phyloP scores from a whole-genome alignment of 2,797 vertebrate genomes.

The Enteromius anoplus region DNA sequence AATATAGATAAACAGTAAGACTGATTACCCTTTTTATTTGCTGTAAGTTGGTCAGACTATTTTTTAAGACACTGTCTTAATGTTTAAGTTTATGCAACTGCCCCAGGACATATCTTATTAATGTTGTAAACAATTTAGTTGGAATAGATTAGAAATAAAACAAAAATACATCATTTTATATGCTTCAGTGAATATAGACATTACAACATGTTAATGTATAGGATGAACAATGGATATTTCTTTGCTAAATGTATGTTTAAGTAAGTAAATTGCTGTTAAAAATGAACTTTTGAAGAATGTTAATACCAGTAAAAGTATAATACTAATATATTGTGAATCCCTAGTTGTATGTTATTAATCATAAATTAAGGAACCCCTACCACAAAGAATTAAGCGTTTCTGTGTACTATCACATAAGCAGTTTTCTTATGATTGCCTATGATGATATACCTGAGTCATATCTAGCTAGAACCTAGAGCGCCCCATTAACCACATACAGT shows the following conservation, averaged over 20 bases:
- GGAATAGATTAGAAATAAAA: neutral
- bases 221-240: neutral
- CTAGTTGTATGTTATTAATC: neutral
- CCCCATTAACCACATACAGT: neutral
- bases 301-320: neutral
- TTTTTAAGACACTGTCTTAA: neutral
- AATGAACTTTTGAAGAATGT: neutral
- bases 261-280: neutral
- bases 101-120: neutral
- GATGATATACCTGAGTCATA: neutral
- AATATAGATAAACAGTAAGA: neutral
- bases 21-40: neutral
- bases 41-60: neutral
- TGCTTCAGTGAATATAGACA: neutral
- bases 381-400: neutral
- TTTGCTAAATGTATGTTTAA: neutral
- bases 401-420: neutral
- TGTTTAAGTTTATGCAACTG: neutral
- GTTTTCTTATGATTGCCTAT: neutral
- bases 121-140: neutral
- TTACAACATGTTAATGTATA: neutral
- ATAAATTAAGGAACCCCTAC: neutral
- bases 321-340: neutral
- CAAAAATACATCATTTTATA: neutral
- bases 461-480: neutral